These are phyloP conservation scores for Drosophila fulvimacula DNA, from an alignment of 2,888 invertebrate species.

Conservation along the genomic window DNA sequence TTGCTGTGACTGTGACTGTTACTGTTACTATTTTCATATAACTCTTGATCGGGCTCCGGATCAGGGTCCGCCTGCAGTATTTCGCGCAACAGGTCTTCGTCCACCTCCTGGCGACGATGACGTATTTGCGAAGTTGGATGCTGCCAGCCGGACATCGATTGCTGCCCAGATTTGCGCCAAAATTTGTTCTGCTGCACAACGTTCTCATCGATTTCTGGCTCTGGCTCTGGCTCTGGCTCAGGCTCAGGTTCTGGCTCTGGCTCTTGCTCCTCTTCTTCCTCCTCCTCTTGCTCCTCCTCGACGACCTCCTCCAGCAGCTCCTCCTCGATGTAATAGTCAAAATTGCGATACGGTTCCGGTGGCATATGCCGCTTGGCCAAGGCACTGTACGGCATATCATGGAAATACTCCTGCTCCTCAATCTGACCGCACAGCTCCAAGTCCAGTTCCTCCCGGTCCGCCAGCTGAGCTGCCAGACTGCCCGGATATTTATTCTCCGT, in stretches of 20 bases:
- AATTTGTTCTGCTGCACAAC: slow-evolving; percentile 39
- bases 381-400: slow-evolving; percentile 73
- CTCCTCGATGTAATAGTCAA: slow-evolving; percentile 77
- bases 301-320: slow-evolving; percentile 25
- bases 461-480: slow-evolving; percentile 12
- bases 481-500: slow-evolving; percentile 57
- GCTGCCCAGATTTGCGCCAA: slow-evolving; percentile 54
- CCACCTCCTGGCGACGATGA: slow-evolving; percentile 5
- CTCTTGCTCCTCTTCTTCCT: slow-evolving; percentile 4
- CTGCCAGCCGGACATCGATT: slow-evolving; percentile 36
- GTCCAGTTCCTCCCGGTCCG: slow-evolving; percentile 29
- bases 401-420: slow-evolving; percentile 61
- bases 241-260: background rate
- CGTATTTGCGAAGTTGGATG: slow-evolving; percentile 17
- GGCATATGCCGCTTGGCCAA: slow-evolving; percentile 80
- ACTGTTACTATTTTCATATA: background rate
- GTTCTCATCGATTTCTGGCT: background rate
- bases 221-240: background rate
- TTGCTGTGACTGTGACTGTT: slow-evolving; percentile 8
- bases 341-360: slow-evolving; percentile 80
- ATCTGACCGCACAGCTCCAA: slow-evolving; percentile 36
- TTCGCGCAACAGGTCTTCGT: slow-evolving; percentile 2
- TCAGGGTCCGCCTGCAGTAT: background rate
- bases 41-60: background rate
- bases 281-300: slow-evolving; percentile 24